A percentile compares a stretch with the other conserved stretches of the same genome.
Conservation (phyloP, 53 echinoderm and acorn worm genomes). For the Arbacia lixula region DNA sequence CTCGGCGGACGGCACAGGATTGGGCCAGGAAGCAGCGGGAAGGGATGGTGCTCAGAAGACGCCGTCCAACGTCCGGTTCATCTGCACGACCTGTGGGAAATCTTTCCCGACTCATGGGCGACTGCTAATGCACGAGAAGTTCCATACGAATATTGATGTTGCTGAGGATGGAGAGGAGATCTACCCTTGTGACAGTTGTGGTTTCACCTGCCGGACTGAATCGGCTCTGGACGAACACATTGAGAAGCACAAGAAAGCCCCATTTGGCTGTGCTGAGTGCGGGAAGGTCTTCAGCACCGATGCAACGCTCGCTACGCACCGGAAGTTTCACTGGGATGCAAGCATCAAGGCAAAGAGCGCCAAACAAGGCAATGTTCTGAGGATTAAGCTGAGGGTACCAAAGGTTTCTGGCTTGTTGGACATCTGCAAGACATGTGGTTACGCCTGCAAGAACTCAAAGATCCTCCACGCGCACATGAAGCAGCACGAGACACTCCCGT, state of each 20-base stretch:
- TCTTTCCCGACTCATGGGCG: slow-evolving; percentile 9
- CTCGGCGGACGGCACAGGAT: neutral
- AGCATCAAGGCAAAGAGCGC: neutral
- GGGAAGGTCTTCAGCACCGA: neutral
- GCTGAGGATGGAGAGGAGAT: neutral
- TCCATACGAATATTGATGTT: slow-evolving; percentile 8
- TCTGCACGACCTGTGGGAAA: slow-evolving; percentile 34
- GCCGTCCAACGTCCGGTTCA: neutral
- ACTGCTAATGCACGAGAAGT: slow-evolving; percentile 19
- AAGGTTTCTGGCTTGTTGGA: neutral
- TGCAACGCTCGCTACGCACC: neutral
- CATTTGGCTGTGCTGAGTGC: slow-evolving; percentile 25
- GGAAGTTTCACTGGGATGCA: neutral
- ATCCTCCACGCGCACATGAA: neutral
- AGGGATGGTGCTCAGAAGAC: neutral
- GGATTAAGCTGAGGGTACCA: slow-evolving; percentile 12
- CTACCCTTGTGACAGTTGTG: slow-evolving; percentile 3
- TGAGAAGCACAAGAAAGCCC: neutral
- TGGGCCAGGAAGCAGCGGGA: neutral
- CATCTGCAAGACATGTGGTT: slow-evolving; percentile 13
- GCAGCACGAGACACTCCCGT: slow-evolving; percentile 7
- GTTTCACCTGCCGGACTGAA: slow-evolving; percentile 2
- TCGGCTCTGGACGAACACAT: neutral
- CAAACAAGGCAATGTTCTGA: neutral
- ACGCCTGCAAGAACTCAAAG: neutral